Percentiles rank a stretch among this genome's conserved stretches.
Conservation (phyloP, 1,140 invertebrate genomes). For the Radopholus similis region DNA sequence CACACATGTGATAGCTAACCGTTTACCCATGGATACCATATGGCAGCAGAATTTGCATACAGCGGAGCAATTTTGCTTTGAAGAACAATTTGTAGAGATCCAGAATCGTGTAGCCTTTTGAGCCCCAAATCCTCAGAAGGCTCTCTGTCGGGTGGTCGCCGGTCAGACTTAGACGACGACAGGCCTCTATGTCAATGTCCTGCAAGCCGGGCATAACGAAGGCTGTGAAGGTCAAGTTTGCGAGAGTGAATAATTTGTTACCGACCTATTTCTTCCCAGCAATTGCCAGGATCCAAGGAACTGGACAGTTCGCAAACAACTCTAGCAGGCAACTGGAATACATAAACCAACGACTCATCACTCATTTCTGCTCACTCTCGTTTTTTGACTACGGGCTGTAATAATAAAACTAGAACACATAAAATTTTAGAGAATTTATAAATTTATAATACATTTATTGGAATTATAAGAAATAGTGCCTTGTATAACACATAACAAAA, state of each 20-base stretch:
- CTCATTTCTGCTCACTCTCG: no score
- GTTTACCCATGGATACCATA: constrained; percentile 21
- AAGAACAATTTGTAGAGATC: constrained; percentile 46
- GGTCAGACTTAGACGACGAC: constrained; percentile 20
- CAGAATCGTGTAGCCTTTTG: constrained; percentile 39
- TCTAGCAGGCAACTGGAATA: constrained; percentile 41
- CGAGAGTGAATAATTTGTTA: background rate
- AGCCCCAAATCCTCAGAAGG: constrained; percentile 42
- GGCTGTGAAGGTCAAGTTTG: background rate
- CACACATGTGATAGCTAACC: background rate
- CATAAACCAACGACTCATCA: no score
- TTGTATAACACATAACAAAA: no score
- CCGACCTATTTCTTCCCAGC: constrained; percentile 43
- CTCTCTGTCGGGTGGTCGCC: constrained; percentile 34
- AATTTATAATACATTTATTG: no score
- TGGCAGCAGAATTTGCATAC: constrained; percentile 37
- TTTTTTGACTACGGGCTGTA: no score
- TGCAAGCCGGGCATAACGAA: constrained; percentile 39
- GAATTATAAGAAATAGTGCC: no score
- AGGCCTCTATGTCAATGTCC: constrained; percentile 45
- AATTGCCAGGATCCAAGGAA: constrained; percentile 31
- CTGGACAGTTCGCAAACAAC: constrained; percentile 23
- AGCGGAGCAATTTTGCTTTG: constrained; percentile 24
- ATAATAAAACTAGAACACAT: no score
- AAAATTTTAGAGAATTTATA: no score